A percentile compares a stretch with the other conserved stretches of the same genome.
These are phyloP conservation scores for Barypeithes pellucidus DNA, from an alignment of 2,888 invertebrate species.

Conservation along the genomic window DNA sequence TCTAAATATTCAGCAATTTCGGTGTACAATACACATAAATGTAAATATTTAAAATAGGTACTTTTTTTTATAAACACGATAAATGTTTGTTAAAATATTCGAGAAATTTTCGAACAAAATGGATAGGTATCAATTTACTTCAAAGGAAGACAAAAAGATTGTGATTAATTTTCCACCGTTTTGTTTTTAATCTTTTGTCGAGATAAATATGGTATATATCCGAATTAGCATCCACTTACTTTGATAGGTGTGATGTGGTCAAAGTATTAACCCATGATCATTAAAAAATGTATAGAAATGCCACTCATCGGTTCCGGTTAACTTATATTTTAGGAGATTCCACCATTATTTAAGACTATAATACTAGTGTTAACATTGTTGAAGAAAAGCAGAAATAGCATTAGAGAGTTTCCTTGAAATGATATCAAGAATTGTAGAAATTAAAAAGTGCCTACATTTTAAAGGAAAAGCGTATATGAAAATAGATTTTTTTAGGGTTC, in stretches of 20 bases:
- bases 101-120: conserved; percentile 9
- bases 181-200: neutral
- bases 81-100: conserved; percentile 17
- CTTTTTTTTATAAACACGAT: conserved; percentile 21
- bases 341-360: too few species aligned
- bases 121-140: conserved; percentile 19
- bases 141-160: conserved; percentile 2
- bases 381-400: too few species aligned
- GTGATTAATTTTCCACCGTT: neutral
- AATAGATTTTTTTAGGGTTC: too few species aligned
- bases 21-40: neutral
- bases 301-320: too few species aligned
- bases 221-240: neutral
- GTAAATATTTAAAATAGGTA: conserved; percentile 21
- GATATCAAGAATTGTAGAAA: too few species aligned
- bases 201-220: neutral
- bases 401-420: too few species aligned
- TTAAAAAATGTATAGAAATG: too few species aligned
- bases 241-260: neutral
- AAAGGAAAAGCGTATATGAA: too few species aligned
- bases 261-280: too few species aligned
- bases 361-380: too few species aligned
- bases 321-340: too few species aligned
- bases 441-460: too few species aligned
- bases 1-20: conserved; percentile 8